Conservation (phyloP, 2,888 invertebrate genomes). For the Oligia latruncula region DNA sequence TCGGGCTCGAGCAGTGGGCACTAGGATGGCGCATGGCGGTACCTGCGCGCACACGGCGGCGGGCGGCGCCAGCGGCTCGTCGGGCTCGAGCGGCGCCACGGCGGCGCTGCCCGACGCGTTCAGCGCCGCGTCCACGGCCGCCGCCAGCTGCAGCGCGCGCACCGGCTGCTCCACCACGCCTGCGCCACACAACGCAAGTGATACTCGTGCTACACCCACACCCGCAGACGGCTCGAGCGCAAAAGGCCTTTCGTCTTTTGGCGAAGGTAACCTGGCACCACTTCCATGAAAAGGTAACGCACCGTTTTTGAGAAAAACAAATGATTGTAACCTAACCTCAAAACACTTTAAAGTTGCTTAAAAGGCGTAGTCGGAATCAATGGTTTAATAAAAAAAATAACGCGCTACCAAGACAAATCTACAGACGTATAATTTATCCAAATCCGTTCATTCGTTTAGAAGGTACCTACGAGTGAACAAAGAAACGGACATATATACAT, state of each 20-base stretch:
- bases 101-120: slow-evolving; percentile 50
- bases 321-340: no score
- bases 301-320: no score
- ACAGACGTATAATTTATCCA: no score
- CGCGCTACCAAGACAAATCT: no score
- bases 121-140: slow-evolving; percentile 71
- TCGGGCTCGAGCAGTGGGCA: not conserved
- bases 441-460: no score
- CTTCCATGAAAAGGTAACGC: no score
- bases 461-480: no score
- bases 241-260: not conserved
- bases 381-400: no score
- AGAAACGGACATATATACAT: no score
- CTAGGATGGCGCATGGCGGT: not conserved
- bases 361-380: no score
- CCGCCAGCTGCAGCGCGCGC: slow-evolving; percentile 71
- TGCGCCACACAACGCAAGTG: slow-evolving; percentile 37
- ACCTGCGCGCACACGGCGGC: slow-evolving; percentile 65
- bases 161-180: slow-evolving; percentile 74
- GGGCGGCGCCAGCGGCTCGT: slow-evolving; percentile 66
- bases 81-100: slow-evolving; percentile 63
- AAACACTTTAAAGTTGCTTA: no score
- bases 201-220: not conserved
- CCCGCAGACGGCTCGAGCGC: not conserved
- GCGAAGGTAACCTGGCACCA: no score